Base-by-base conservation (phyloP, 2,888 invertebrate species). In the Idaea aversata region DNA sequence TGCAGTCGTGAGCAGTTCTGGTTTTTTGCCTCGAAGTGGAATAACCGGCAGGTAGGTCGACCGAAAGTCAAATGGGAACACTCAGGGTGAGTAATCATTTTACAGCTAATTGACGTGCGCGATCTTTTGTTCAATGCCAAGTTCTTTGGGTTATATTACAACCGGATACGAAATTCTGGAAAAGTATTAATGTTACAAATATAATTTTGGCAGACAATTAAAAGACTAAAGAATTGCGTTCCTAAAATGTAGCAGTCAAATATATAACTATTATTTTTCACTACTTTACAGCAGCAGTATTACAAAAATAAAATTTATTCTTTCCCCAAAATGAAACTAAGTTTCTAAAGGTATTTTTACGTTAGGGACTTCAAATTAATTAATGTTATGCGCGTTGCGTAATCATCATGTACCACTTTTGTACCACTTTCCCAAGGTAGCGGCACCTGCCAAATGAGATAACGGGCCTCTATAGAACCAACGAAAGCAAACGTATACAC, bases 401-500 rank as follows among this genome's bases (percentile, higher is more conserved):
- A 88, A 89, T 82, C 76, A 78, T 80, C 76, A 78, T 80, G 79
- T 82, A 81, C 85, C 72, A 81, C 86, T 86, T 87, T 84, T 85
- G 85, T 87, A 88, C 87, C 86, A 91, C 90, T 91, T 91, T 91
- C 91, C 86, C 89, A 86, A 81, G 79, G 79, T 79, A 83, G 80
- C 83, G 81, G 85, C 92, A 92, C 92, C 92, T 92, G 92, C 88
- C 86, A 85, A 91, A 91, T 90, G 89, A 88, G 88, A 87, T 92
- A 91, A 90, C 90, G 91, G 88, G 77, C 82, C 83, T 83, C 77
- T 76, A 76, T 82, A 83, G 81, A 82, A 81, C 83, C 82, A 89
- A 91, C 88, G 91, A 92, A 93, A 91, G 91, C 90, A 91, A 92
- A 88, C 87, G 91, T 88, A 84, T 84, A 85, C 79, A 79, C 84